Base-by-base conservation (phyloP, 2,797 vertebrate genomes). In the Adelosebastes latens region DNA sequence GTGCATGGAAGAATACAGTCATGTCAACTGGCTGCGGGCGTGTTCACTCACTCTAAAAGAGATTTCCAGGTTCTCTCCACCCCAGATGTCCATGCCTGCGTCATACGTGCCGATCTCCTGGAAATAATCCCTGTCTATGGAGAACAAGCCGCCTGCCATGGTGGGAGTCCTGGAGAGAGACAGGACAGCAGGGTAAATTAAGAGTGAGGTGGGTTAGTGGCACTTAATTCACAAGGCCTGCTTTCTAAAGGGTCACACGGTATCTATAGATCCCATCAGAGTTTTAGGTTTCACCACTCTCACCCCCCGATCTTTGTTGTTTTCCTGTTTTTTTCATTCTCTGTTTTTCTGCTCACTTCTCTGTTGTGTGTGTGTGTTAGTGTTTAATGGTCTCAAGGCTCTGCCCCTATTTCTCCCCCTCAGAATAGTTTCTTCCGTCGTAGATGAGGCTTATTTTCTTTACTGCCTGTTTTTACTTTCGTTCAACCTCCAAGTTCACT, bases 81-180 rank as follows among this genome's bases (percentile, higher is more conserved):
- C 98, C 98, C 99, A 99, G 93, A 99, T 99, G 96, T 99, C 99
- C 99, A 99, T 99, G 95, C 99, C 99, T 88, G 98, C 97, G 91
- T 99, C 99, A 58, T 99, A 99, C 1, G 98, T 99, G 92, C 99
- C 99, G 78, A 99, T 99, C 95, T 99, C 97, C 91, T 99, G 97
- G 91, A 99, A 99, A 94, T 99, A 99, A 94, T 99, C 98, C 94
- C 98, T 96, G 94, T 99, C 98, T 95, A 99, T 99, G 87, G 99
- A 99, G 94, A 99, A 99, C 87, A 99, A 95, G 77, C 99, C 99
- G 78, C 99, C 98, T 80, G 98, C 99, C 99, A 99, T 99, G 84
- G 99, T 99, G 86, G 99, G 99, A 86, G 98, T 99, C 94, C 99
- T 99, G 89, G 56, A 81, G 78, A 82, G 75, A 73, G 6, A 72